Percentiles rank a stretch among this genome's conserved stretches.
Evolutionary conservation across 2,888 invertebrate genomes (phyloP).

Genomic region (Isotomurus palustris): DNA sequence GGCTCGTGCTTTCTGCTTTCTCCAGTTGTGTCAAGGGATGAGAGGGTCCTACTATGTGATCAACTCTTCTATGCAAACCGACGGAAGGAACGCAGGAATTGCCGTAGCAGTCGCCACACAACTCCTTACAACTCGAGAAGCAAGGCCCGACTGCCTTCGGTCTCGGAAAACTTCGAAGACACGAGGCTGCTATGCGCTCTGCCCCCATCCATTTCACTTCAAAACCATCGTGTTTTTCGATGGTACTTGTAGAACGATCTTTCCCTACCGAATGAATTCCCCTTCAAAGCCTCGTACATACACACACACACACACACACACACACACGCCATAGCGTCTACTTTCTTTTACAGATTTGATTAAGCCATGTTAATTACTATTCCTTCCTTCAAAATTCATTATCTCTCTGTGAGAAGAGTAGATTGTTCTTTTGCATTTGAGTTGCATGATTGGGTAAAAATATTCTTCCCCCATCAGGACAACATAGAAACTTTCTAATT

Average conservation of each 20-base stretch:
- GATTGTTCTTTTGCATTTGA: too few relatives aligned
- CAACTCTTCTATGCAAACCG: background rate
- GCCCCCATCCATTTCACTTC: constrained; percentile 4
- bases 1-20: background rate
- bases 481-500: too few relatives aligned
- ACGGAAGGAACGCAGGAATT: too few relatives aligned
- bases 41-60: background rate
- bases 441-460: too few relatives aligned
- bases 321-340: too few relatives aligned
- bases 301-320: too few relatives aligned
- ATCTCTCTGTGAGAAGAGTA: too few relatives aligned
- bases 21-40: background rate
- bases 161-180: constrained; percentile 19
- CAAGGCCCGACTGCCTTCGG: constrained; percentile 8
- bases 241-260: background rate
- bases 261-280: background rate
- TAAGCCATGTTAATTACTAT: too few relatives aligned
- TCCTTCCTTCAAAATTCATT: too few relatives aligned
- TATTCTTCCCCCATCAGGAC: too few relatives aligned
- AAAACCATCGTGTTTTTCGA: background rate
- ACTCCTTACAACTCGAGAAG: constrained; percentile 7
- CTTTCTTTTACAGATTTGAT: too few relatives aligned
- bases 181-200: constrained; percentile 6
- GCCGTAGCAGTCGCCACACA: too few relatives aligned
- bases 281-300: background rate